Conservation (phyloP, 2,113 vertebrate genomes). For the Catharus minimus region DNA sequence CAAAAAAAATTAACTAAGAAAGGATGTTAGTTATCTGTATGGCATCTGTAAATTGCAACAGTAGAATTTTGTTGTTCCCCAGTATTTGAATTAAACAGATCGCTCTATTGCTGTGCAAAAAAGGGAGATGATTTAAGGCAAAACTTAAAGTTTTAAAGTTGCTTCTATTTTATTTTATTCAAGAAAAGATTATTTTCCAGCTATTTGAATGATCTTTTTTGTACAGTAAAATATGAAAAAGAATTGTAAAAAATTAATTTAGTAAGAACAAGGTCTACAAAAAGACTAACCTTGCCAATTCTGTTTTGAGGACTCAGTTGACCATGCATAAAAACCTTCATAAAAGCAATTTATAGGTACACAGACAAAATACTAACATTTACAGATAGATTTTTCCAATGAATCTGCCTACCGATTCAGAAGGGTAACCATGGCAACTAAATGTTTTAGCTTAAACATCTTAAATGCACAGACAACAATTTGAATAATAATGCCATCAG, state of each 20-base stretch:
- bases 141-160: not conserved
- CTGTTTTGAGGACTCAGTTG: not conserved
- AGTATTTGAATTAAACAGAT: not conserved
- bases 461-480: slow-evolving; percentile 41
- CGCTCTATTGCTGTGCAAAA: not conserved
- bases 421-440: slow-evolving; percentile 57
- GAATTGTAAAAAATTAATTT: not conserved
- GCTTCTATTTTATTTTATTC: not conserved
- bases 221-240: not conserved
- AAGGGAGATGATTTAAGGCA: not conserved
- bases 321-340: not conserved
- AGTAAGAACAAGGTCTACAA: not conserved
- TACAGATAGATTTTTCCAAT: slow-evolving; percentile 13
- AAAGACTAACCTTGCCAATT: not conserved
- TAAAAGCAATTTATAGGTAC: not conserved
- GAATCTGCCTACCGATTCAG: slow-evolving; percentile 13
- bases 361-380: slow-evolving; percentile 19
- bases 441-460: slow-evolving; percentile 44
- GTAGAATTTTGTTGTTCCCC: not conserved
- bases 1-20: not conserved
- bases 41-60: not conserved
- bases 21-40: not conserved
- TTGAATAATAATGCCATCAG: slow-evolving; percentile 35
- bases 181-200: not conserved
- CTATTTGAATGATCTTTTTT: not conserved